A percentile compares a stretch with the other conserved stretches of the same genome.
Conservation (phyloP, 1,140 invertebrate species). For the Ceratitis capitata region DNA sequence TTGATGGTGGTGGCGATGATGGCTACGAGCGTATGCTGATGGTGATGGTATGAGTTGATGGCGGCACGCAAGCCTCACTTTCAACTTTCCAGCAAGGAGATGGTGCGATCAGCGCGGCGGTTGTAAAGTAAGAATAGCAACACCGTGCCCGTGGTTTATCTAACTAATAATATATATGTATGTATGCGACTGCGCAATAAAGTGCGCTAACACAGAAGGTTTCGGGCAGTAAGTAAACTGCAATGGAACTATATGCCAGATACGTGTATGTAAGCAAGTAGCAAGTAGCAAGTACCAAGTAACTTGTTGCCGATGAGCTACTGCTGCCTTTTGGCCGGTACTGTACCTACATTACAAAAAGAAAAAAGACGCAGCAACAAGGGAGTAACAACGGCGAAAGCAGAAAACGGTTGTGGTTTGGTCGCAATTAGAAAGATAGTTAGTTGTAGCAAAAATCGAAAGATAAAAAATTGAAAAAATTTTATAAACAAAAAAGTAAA, state of each 20-base stretch:
- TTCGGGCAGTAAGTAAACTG: background rate
- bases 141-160: background rate
- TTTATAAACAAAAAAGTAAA: slow-evolving; percentile 21
- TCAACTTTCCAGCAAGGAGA: background rate
- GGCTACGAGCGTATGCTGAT: background rate
- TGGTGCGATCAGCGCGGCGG: background rate
- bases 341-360: slow-evolving; percentile 23
- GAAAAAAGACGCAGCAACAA: background rate
- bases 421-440: slow-evolving; percentile 27
- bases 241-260: background rate
- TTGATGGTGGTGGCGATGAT: background rate
- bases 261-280: too few relatives aligned
- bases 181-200: too few relatives aligned
- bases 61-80: slow-evolving; percentile 13
- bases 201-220: background rate
- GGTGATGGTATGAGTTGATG: slow-evolving; percentile 24
- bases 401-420: background rate
- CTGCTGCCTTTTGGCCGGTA: slow-evolving; percentile 35
- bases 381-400: too few relatives aligned
- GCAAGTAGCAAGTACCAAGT: too few relatives aligned
- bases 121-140: background rate
- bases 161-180: background rate
- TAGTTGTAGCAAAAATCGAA: slow-evolving; percentile 8
- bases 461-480: background rate
- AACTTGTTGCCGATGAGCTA: background rate